These are phyloP conservation scores for Brachionus koreanus DNA, from an alignment of 1,140 invertebrate species.

Conservation along the genomic window DNA sequence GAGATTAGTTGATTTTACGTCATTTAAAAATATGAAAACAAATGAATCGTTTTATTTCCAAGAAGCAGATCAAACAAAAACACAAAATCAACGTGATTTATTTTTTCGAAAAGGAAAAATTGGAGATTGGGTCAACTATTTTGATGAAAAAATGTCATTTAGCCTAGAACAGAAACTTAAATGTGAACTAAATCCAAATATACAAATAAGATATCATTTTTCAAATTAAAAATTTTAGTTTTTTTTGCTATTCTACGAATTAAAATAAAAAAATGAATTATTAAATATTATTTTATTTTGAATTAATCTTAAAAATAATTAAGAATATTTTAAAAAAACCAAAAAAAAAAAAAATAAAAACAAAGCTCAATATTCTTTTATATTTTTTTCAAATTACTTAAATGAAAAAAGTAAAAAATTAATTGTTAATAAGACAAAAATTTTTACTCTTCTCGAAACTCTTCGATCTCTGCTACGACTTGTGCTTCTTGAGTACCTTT, in stretches of 20 bases:
- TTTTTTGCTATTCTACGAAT: no score
- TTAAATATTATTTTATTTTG: background rate
- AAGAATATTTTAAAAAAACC: background rate
- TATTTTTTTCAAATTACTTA: background rate
- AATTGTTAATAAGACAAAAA: background rate
- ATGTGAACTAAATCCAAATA: background rate
- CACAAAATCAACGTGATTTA: background rate
- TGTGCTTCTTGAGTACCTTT: background rate
- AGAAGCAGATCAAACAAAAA: background rate
- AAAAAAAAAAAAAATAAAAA: background rate
- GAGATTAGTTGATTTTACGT: background rate
- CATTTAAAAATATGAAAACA: slow-evolving; percentile 10
- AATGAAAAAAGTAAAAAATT: background rate
- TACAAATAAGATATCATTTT: background rate
- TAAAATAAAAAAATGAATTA: background rate
- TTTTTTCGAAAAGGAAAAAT: slow-evolving; percentile 32
- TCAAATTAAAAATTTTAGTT: no score
- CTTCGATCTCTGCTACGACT: background rate
- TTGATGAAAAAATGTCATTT: background rate
- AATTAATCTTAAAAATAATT: background rate
- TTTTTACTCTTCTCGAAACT: background rate
- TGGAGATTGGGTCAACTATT: background rate
- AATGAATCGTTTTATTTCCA: background rate
- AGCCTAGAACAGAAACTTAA: background rate
- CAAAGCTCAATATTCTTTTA: background rate